Evolutionary conservation across 2,113 vertebrate genomes (phyloP), one percentile per base, ranked within the genome.

Genomic region (Mastomys natalensis): DNA sequence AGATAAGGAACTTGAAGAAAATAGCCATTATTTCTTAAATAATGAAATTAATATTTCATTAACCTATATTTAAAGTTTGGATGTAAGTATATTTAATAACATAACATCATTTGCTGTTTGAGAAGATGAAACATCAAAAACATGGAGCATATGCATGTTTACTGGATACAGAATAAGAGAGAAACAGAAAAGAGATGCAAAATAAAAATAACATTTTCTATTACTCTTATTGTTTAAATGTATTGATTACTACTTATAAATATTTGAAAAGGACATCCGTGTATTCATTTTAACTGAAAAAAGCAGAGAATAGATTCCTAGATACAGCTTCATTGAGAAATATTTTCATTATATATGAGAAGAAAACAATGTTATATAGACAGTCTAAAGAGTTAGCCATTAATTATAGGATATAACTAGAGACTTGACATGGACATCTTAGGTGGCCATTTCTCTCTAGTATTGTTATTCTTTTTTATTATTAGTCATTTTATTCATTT

Each of bases 401-500:
- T 66, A 19, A 45, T 45, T 45, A 45, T 4, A 80, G 1, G 13
- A 29, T 45, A 22, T 88, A 81, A 1, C 17, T 34, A 51, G 22
- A 55, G 72, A n/a, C 4, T 88, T 11, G 45, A 16, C 37, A 74
- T 66, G 22, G 5, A 15, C 26, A 80, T 12, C 1, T 89, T 10
- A 19, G 3, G 7, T 45, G 48, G 7, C 22, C 2, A 5, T 3
- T 2, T 3, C 5, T 7, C 19, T 21, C 0, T 1, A 0, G 21
- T 51, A 2, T 76, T 34, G 24, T 48, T 70, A 7, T 22, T 55
- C 37, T 34, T 86, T 53, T 53, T 53, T 53, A 53, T 53, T 53
- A 53, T 53, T 53, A 53, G 8, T 53, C 51, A 53, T 53, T 53
- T 53, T 53, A 53, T 12, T 53, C 51, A 53, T 53, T 53, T 53